A percentile compares a stretch with the other conserved stretches of the same genome.
Conservation (phyloP, 2,888 invertebrate genomes). For the Tenthredo scrophulariae region DNA sequence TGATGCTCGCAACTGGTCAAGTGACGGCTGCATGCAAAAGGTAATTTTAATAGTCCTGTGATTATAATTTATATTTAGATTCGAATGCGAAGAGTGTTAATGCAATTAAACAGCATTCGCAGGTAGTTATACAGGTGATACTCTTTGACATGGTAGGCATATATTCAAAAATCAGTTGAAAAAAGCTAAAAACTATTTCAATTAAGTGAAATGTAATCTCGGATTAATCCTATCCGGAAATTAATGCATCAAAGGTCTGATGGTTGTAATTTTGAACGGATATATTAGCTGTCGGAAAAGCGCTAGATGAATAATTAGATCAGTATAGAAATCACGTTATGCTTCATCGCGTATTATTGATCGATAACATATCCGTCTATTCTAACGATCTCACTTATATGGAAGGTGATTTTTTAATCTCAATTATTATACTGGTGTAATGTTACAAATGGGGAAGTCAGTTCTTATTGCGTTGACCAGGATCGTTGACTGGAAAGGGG, state of each 20-base stretch:
- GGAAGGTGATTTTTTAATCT: background rate
- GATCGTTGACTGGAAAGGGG: background rate
- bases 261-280: background rate
- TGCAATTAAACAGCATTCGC: conserved; percentile 5
- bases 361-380: background rate
- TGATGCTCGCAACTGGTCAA: conserved; percentile 36
- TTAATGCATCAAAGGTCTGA: background rate
- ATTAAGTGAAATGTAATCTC: background rate
- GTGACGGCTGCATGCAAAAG: conserved; percentile 19
- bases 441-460: background rate
- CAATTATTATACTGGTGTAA: background rate
- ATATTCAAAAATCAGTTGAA: background rate
- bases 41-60: conserved; percentile 37
- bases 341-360: background rate
- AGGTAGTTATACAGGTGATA: background rate
- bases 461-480: background rate
- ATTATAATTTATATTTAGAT: conserved; percentile 5
- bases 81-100: conserved; percentile 1
- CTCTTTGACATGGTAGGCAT: background rate
- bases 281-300: background rate
- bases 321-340: background rate
- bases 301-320: background rate
- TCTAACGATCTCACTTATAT: conserved; percentile 2
- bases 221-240: background rate
- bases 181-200: background rate